Base-by-base conservation (phyloP, 2,113 vertebrate genomes). In the Cephalophus harveyi region DNA sequence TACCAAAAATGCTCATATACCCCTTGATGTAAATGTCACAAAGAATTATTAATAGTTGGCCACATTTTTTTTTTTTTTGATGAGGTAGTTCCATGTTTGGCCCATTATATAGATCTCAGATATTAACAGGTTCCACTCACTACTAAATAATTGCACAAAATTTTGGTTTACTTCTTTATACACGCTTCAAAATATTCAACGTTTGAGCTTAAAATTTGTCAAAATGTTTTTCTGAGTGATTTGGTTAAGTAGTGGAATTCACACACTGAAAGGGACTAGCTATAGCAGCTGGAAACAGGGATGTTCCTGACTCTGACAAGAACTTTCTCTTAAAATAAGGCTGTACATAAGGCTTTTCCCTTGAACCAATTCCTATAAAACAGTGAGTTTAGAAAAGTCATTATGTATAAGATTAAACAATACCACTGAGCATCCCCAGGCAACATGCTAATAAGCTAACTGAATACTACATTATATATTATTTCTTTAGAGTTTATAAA, bases 61-160 rank as follows among this genome's bases (percentile, higher is more conserved):
- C 91, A 64, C 36, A 36, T 79, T 67, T 90, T 90, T 19, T 74
- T 81, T 82, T 60, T 76, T 82, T 60, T 6, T 6, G 48, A 94
- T 96, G 98, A 98, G 97, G 98, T 98, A 98, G 98, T 92, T 98
- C 43, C 76, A 86, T 74, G 67, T 95, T 97, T 97, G 93, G 89
- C 91, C 87, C 78, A 87, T 87, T 43, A 30, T 71, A 36, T 67
- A 54, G 92, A 33, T 89, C 15, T 92, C 67, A 93, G 85, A 84
- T 96, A 95, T 76, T 89, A 95, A 91, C 52, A 97, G 40, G 12
- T 79, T 93, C 54, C 50, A 97, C 25, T 46, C 64, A 93, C 87
- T 92, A 96, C 76, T 97, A 93, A 96, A 59, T 74, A 91, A 74
- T 19, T 91, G 79, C 54, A 93, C 88, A 95, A 67, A 95, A 89